Base-by-base conservation (phyloP, 2,888 invertebrate species). In the Athripsodes cinereus region DNA sequence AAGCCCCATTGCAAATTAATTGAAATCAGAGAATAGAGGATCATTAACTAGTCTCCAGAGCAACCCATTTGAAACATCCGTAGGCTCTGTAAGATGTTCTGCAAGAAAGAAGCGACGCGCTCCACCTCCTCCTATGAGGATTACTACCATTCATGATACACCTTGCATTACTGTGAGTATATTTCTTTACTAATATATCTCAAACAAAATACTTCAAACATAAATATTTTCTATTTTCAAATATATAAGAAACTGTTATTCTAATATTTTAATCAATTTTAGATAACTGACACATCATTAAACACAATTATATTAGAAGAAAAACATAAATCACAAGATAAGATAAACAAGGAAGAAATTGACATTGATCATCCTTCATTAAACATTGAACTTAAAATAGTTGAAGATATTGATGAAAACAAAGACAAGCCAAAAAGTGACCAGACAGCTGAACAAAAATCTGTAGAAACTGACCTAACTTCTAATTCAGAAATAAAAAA, bases 41-140 rank as follows among this genome's bases (percentile, higher is more conserved):
- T 83, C 84, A 50, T 74, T 79, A 58, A 70, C 78, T 44, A 83
- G 83, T 67, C 73, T 84, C 61, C 76, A 74, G 64, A 83, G 81
- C 69, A 76, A 78, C 62, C 83, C 84, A 18, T 83, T 84, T 56
- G 83, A 82, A 51, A 71, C 70, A 8, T 79, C 80, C 22, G 68
- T 65, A 1, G 70, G 71, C 55, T 79, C 81, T 0, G 73, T 79
- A 48, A 78, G 81, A 52, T 75, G 79, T 34, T 78, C 78, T 34
- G 72, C 80, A 13, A 77, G 83, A 26, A 86, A 85, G 72, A 86
- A 86, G 70, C 79, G 83, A 63, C 78, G 80, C 61, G 85, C 85
- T 1, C 83, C 86, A 0, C 78, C 76, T 52, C 82, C 84, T 3
- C 86, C 78, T 21, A 65, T 69, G 19, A 31, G 52, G 8, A 47